Base-by-base conservation (phyloP, 2,888 invertebrate genomes). In the Scaptomyza flava region DNA sequence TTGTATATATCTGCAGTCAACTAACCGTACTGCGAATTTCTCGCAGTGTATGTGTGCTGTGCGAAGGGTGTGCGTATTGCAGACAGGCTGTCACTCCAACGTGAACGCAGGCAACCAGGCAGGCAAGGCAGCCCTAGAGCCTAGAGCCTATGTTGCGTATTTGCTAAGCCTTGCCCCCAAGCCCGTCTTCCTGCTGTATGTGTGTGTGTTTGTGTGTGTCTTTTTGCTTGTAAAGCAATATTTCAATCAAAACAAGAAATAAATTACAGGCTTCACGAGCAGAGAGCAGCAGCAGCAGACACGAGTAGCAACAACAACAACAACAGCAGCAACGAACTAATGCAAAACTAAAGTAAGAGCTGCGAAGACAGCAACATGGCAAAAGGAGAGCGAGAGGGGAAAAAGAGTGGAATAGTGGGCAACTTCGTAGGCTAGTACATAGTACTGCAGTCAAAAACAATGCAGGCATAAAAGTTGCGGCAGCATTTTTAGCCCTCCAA, bases 181-280 rank as follows among this genome's bases (percentile, higher is more conserved):
- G 31, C 57, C 23, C 56, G 9, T 14, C 8, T 17, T 30, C 11
- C 34, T 8, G 2, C 7, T 27, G 23, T 63, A 46, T 60, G 14
- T 52, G 34, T 63, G 20, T 65, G 57, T 65, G 65, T 70, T 71
- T 77, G 75, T 75, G 64, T 77, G 77, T 80, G 81, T 81, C 70
- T 69, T 80, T 83, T 74, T 80, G 81, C 86, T 80, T 84, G 84
- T 82, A 82, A 85, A 78, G 89, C 89, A 89, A 89, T 89, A 89
- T 89, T 89, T 89, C 89, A 89, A 89, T 89, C 89, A 89, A 86
- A 89, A 89, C 81, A 84, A 82, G 82, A 84, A 82, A 82, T 82
- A 82, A 82, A 82, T 82, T 84, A 82, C 82, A 74, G 81, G 82
- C 81, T 81, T 82, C 84, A 81, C 70, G 66, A 70, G 80, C 84